These are phyloP conservation scores for Zophobas morio DNA, from an alignment of 1,140 invertebrate species.

Conservation along the genomic window DNA sequence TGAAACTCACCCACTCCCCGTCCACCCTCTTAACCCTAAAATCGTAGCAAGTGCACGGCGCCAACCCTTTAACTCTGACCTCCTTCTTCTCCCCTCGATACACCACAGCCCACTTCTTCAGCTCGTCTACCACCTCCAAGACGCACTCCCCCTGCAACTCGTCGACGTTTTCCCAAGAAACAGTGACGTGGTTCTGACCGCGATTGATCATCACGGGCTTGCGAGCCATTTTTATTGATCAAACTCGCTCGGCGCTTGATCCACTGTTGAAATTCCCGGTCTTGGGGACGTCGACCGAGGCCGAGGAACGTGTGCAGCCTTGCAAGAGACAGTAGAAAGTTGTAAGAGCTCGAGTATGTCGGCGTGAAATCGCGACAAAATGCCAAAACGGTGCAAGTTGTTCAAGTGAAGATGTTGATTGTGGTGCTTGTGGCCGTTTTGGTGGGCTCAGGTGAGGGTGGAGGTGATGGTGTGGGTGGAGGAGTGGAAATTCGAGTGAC, in stretches of 20 bases:
- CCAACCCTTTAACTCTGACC: conserved; percentile 54
- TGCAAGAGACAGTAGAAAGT: conserved; percentile 29
- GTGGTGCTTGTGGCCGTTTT: not conserved
- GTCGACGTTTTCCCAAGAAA: conserved; percentile 15
- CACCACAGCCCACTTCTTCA: conserved; percentile 56
- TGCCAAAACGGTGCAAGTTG: conserved; percentile 10
- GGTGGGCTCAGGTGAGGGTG: not conserved
- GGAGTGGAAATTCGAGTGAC: too few species aligned
- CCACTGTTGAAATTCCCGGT: conserved; percentile 23
- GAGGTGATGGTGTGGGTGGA: too few species aligned
- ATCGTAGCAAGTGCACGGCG: conserved; percentile 58
- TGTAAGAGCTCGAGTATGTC: not conserved
- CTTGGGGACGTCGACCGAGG: conserved; percentile 24
- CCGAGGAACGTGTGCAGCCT: conserved; percentile 13
- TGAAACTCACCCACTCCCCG: conserved; percentile 56
- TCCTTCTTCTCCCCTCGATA: conserved; percentile 57
- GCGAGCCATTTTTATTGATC: conserved; percentile 33
- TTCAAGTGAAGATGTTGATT: not conserved
- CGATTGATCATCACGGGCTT: conserved; percentile 27
- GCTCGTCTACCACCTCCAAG: conserved; percentile 51
- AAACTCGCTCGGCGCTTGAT: conserved; percentile 29
- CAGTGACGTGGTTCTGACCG: not conserved
- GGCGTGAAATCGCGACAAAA: conserved; percentile 6
- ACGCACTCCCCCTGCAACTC: conserved; percentile 8
- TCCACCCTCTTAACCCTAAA: conserved; percentile 56